A percentile compares a stretch with the other conserved stretches of the same genome.
These are phyloP conservation scores for Harpalus rubripes DNA, from an alignment of 2,888 invertebrate genomes.

Conservation along the genomic window DNA sequence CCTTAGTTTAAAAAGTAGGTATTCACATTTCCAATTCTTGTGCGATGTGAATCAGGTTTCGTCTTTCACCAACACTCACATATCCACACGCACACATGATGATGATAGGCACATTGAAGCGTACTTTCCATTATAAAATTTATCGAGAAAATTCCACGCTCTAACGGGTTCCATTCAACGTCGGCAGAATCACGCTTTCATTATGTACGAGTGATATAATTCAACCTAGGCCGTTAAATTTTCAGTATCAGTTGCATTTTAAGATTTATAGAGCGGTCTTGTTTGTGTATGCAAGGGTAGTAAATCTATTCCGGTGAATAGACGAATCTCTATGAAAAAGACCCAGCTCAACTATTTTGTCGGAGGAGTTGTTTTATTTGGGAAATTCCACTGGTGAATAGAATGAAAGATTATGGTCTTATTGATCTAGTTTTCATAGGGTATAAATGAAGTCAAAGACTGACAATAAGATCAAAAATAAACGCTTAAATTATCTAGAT, in stretches of 20 bases:
- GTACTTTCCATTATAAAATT: conserved; percentile 62
- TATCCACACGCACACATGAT: conserved; percentile 27
- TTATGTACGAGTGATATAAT: conserved; percentile 52
- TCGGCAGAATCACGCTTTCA: conserved; percentile 52
- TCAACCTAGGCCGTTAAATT: conserved; percentile 50
- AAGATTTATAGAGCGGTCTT: conserved; percentile 38
- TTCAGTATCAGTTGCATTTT: conserved; percentile 56
- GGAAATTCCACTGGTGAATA: neutral
- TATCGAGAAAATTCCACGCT: conserved; percentile 57
- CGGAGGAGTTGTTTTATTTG: neutral
- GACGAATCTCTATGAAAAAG: conserved; percentile 17
- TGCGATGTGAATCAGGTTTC: neutral
- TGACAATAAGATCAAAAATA: no score
- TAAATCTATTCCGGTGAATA: conserved; percentile 27
- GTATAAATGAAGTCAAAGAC: neutral
- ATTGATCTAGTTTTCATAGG: neutral
- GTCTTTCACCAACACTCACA: conserved; percentile 5
- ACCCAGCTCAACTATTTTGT: conserved; percentile 6
- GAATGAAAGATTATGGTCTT: neutral
- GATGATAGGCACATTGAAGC: conserved; percentile 57
- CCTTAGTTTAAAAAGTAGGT: no score
- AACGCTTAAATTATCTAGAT: no score
- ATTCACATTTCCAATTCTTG: neutral
- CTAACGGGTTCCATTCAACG: conserved; percentile 51
- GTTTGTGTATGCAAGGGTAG: conserved; percentile 39